phyloP scores from a whole-genome alignment of 37 sponge, comb jelly and placozoan species.

The Dysidea cf. avara region DNA sequence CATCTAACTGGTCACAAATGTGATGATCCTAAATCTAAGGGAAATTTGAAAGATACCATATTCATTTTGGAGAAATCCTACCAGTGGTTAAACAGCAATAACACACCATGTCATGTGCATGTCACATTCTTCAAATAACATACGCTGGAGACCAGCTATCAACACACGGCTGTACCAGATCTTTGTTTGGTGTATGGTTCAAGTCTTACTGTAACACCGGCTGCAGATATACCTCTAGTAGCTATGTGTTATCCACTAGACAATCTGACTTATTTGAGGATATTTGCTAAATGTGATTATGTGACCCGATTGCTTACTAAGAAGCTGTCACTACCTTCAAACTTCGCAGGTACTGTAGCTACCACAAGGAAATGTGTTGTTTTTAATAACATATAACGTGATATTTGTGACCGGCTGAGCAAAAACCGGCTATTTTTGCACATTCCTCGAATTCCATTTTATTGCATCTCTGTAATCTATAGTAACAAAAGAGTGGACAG shows the following conservation, averaged over 20 bases:
- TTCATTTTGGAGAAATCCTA: constrained; percentile 58
- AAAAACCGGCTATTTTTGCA: too few species aligned
- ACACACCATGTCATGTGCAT: background rate
- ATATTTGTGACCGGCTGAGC: too few species aligned
- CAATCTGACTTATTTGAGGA: constrained; percentile 42
- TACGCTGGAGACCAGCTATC: constrained; percentile 18
- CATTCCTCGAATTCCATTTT: too few species aligned
- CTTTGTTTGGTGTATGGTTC: constrained; percentile 50
- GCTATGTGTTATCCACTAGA: too few species aligned
- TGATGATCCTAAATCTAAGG: constrained; percentile 42
- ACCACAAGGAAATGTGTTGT: too few species aligned
- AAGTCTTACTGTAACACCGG: constrained; percentile 71
- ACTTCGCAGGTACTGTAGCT: constrained; percentile 49
- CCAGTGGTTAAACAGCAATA: constrained; percentile 41
- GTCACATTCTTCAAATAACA: background rate
- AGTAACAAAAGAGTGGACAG: too few species aligned
- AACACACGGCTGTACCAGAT: constrained; percentile 41
- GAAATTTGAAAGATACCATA: constrained; percentile 44
- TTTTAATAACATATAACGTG: too few species aligned
- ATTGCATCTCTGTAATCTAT: too few species aligned
- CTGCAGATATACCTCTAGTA: constrained; percentile 57
- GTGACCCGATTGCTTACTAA: constrained; percentile 48
- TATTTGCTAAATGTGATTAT: constrained; percentile 72
- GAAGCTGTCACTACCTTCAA: constrained; percentile 58
- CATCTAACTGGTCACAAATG: constrained; percentile 26